Evolutionary conservation across 2,888 invertebrate genomes (phyloP).

Genomic region (Sinopyrophorus schimmeli): DNA sequence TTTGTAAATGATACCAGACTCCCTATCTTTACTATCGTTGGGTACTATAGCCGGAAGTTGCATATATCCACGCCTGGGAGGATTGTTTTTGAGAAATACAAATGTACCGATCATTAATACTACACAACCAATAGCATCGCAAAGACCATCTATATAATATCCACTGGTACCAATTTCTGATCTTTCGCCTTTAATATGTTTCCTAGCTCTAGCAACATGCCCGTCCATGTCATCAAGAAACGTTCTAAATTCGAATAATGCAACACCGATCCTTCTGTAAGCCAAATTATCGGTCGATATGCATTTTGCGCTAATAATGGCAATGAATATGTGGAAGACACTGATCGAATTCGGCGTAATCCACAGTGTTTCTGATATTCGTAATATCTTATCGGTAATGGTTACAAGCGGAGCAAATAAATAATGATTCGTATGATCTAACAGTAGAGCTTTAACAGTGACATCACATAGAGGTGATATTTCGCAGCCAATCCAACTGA

Average conservation of each 20-base stretch:
- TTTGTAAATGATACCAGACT: conserved; percentile 65
- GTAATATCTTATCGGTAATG: conserved; percentile 66
- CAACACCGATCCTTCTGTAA: conserved; percentile 71
- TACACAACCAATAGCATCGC: conserved; percentile 76
- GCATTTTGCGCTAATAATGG: conserved; percentile 73
- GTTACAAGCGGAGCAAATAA: conserved; percentile 79
- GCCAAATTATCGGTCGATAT: conserved; percentile 73
- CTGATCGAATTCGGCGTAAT: conserved; percentile 87
- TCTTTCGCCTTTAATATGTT: conserved; percentile 74
- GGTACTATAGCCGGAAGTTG: conserved; percentile 64
- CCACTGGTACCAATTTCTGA: conserved; percentile 82
- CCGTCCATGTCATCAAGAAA: conserved; percentile 87
- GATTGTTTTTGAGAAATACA: conserved; percentile 71
- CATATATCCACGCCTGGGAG: conserved; percentile 73
- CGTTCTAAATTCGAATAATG: conserved; percentile 78
- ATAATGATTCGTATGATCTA: conserved; percentile 84
- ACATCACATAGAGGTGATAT: conserved; percentile 78
- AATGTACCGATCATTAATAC: conserved; percentile 72
- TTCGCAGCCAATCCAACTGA: conserved; percentile 67
- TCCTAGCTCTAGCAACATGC: conserved; percentile 77
- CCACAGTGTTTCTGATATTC: conserved; percentile 53
- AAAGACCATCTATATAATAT: conserved; percentile 81
- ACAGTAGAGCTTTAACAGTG: conserved; percentile 79
- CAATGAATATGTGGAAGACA: conserved; percentile 75
- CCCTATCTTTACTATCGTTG: conserved; percentile 52